Evolutionary conservation across 1,140 invertebrate species (phyloP), one percentile per base, ranked within the genome.

Genomic region (Apis dorsata): DNA sequence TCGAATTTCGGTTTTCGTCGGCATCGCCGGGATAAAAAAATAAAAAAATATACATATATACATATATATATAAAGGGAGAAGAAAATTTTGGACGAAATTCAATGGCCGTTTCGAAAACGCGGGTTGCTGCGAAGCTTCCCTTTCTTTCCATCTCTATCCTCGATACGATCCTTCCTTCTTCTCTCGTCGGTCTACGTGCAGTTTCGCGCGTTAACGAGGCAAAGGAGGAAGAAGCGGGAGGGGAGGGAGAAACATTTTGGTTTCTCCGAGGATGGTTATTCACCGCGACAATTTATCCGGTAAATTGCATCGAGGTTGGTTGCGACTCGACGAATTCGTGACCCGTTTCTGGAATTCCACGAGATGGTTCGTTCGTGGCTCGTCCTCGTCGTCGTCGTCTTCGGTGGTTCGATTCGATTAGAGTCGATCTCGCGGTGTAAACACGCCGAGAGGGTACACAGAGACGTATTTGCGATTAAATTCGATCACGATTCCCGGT

Each of bases 391-490:
- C 63, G 70, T 73, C 24, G 34, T 34, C 34, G 3, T 44, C 34
- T 4, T 49, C n/a, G 72, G 53, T 34, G 75, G 74, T 86, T 86
- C 75, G 86, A 87, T 88, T 87, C 86, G 86, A 81, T 85, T 85
- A 66, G 79, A 87, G 68, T 69, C 87, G 88, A 88, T 88, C 83
- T 83, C 81, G 78, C 80, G 84, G 84, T 86, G 86, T 85, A 89
- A 88, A 89, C 86, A 89, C 82, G 84, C 53, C 81, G 66, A 57
- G 72, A 72, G 76, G 83, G 84, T 88, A 87, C 85, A 83, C 86
- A 85, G 79, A 82, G 86, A 85, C 79, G 87, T 85, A 88, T 91
- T 89, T 90, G 86, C 91, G 89, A 92, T 93, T 92, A 92, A 93
- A 92, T 92, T 92, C 91, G 90, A 93, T 93, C 90, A 90, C 88